Evolutionary conservation across 2,113 vertebrate species (phyloP).

Genomic region (Hiodon tergisus): DNA sequence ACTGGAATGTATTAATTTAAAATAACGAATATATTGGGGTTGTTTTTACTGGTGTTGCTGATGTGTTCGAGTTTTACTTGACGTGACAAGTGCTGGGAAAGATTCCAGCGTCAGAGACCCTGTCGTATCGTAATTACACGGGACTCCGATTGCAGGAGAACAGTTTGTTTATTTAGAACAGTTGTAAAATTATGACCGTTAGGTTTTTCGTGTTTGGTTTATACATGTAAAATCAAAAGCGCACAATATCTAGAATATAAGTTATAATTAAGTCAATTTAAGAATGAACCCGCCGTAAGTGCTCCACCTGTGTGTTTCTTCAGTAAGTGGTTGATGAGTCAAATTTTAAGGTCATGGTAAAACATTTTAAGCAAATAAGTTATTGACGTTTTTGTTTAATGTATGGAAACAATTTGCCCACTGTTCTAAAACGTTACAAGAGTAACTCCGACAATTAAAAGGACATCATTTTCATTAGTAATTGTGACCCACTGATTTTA

Average conservation of each 20-base stretch:
- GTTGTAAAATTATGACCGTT: conserved; percentile 35
- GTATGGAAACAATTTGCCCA: no score
- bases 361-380: no score
- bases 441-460: no score
- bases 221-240: neutral
- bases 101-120: conserved; percentile 49
- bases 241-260: neutral
- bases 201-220: neutral
- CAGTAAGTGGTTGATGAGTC: no score
- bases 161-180: conserved; percentile 48
- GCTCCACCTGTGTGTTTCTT: no score
- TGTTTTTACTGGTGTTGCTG: conserved; percentile 42
- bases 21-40: conserved; percentile 42
- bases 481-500: no score
- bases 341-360: no score
- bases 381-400: no score
- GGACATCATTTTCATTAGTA: no score
- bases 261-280: no score
- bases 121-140: conserved; percentile 59
- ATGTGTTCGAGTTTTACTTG: conserved; percentile 55
- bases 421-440: no score
- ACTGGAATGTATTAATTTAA: conserved; percentile 48
- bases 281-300: no score
- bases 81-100: conserved; percentile 68
- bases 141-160: conserved; percentile 50